Conservation (phyloP, 2,797 vertebrate species). For the Eupleurogrammus muticus region DNA sequence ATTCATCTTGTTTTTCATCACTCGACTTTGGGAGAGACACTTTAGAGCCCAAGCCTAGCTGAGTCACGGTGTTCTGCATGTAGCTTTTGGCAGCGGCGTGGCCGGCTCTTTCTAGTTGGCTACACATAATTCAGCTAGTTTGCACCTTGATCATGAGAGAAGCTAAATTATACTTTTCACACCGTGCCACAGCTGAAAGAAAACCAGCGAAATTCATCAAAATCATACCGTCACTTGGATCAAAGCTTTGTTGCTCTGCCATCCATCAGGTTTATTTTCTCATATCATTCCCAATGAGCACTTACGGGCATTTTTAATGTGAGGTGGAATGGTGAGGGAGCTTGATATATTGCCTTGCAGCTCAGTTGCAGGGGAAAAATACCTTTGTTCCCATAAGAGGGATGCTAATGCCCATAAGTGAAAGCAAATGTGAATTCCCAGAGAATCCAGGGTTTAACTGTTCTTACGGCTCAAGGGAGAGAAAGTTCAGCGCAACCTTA, state of each 20-base stretch:
- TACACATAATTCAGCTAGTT: conserved; percentile 41
- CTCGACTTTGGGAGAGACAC: conserved; percentile 39
- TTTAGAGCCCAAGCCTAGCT: conserved; percentile 35
- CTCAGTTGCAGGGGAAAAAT: conserved; percentile 31
- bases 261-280: conserved; percentile 43
- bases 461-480: conserved; percentile 47
- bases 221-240: conserved; percentile 27
- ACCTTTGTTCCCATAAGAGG: conserved; percentile 44
- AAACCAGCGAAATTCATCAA: conserved; percentile 6
- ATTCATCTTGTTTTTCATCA: conserved; percentile 56
- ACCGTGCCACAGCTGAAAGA: conserved; percentile 34
- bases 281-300: conserved; percentile 37
- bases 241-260: conserved; percentile 30
- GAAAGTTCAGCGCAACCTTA: conserved; percentile 39
- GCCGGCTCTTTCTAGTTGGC: conserved; percentile 44
- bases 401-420: conserved; percentile 59
- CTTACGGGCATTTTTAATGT: conserved; percentile 38
- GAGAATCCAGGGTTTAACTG: conserved; percentile 65
- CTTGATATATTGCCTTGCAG: conserved; percentile 49
- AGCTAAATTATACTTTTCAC: conserved; percentile 35
- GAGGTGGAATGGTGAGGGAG: conserved; percentile 23
- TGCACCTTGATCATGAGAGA: conserved; percentile 54
- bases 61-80: conserved; percentile 57
- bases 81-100: conserved; percentile 38
- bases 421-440: conserved; percentile 73